Base-by-base conservation (phyloP, 1,140 invertebrate genomes). In the Steinernema khuongi region DNA sequence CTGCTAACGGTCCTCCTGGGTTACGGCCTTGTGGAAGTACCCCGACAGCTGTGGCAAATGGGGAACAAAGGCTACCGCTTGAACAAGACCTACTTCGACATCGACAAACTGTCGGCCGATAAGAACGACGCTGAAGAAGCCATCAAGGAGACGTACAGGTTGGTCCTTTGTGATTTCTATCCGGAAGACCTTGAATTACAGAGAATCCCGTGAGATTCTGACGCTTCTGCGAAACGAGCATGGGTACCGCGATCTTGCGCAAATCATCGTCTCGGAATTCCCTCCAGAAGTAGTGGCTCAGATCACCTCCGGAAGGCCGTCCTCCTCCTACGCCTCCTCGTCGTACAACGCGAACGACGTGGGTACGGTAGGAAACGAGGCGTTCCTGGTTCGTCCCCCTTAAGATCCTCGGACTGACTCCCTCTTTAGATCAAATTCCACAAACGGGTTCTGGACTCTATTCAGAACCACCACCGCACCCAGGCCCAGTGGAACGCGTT, bases 51-150 rank as follows among this genome's bases (percentile, higher is more conserved):
- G 14, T 97, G 93, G 93, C 71, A 81, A 30, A 77, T 79, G 44
- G 82, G 80, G 31, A 77, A 73, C 41, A 75, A 73, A 70, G 82
- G 82, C 0, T 81, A 87, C 71, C 82, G 84, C 69, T 87, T 99
- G 30, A 91, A 92, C 75, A 91, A 93, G 79, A 91, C 91, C 11
- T 97, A 99, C 86, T 99, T 99, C 85, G 95, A 94, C 87, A 90
- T 94, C 73, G 93, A 96, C n/a, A 98, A 98, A 88, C 87, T 98
- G 4, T 94, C 91, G 85, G 90, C 91, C n/a, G 96, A 99, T 80
- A 94, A 95, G 85, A 93, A 91, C 83, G 95, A 97, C 87, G 93
- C 95, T 14, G 94, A 97, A 87, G 96, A 98, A 87, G 91, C 90
- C 79, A 90, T 98, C 0, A 94, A 97, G 86, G 94, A 97, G 88